phyloP scores from a whole-genome alignment of 2,113 vertebrate species.

The Cisticola juncidis region DNA sequence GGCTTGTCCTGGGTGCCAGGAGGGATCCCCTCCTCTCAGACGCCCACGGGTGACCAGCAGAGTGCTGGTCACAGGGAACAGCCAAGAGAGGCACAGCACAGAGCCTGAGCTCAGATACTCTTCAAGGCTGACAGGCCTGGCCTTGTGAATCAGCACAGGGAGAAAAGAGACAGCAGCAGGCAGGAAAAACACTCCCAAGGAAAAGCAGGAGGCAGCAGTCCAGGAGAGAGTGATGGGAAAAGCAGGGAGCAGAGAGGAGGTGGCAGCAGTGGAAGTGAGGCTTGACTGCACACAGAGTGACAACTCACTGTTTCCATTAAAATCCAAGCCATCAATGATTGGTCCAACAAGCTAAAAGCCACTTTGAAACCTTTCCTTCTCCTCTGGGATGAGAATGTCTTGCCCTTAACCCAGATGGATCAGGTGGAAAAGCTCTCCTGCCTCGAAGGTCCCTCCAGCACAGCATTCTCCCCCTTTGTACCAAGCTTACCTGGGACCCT shows the following conservation, averaged over 20 bases:
- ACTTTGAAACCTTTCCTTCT: neutral
- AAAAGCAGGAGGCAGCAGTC: neutral
- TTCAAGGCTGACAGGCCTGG: neutral
- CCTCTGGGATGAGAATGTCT: neutral
- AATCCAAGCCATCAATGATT: neutral
- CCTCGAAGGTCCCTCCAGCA: neutral
- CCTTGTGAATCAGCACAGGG: neutral
- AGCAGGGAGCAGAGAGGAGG: neutral
- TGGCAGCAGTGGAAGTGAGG: neutral
- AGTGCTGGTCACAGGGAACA: accelerated
- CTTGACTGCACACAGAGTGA: neutral
- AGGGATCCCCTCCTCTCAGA: neutral
- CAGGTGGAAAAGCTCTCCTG: neutral
- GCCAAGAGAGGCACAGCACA: neutral
- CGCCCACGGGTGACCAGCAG: neutral
- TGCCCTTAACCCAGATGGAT: neutral
- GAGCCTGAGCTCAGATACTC: neutral
- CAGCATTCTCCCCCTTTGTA: neutral
- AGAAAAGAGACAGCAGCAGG: neutral
- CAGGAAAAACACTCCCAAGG: neutral
- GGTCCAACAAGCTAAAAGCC: neutral
- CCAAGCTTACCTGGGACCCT: neutral
- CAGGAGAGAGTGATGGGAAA: neutral
- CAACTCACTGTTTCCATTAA: neutral
- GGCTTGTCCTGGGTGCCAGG: neutral